Conservation (phyloP, 2,797 vertebrate species). For the Gymnocypris eckloni region DNA sequence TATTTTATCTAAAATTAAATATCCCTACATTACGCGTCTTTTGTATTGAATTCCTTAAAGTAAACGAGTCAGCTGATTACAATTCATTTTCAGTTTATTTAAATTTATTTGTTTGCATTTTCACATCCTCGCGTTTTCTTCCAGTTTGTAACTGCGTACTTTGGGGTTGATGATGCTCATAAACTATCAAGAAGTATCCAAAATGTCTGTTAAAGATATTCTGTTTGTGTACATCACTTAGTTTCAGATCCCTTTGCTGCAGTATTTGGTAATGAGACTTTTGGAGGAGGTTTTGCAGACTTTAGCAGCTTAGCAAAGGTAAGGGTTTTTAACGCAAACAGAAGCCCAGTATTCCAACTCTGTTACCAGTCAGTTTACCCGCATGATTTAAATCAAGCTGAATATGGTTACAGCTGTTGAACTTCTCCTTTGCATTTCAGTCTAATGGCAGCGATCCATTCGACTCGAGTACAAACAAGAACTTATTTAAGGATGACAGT, state of each 20-base stretch:
- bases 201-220: neutral
- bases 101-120: neutral
- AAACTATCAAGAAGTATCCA: neutral
- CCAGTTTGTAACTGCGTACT: neutral
- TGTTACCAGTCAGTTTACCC: neutral
- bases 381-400: constrained; percentile 17
- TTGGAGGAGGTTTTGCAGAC: constrained; percentile 93
- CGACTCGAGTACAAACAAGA: constrained; percentile 81
- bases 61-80: neutral
- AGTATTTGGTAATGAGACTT: constrained; percentile 92
- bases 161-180: neutral
- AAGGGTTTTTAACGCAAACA: constrained; percentile 59
- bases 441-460: constrained; percentile 88
- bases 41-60: neutral
- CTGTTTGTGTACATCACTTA: constrained; percentile 58
- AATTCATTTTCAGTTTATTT: neutral
- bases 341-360: neutral
- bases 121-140: neutral
- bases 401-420: neutral
- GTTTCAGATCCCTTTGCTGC: constrained; percentile 92
- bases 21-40: neutral
- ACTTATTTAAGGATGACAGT: constrained; percentile 85
- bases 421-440: constrained; percentile 67
- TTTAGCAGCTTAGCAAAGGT: constrained; percentile 93
- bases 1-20: neutral